Base-by-base conservation (phyloP, 2,888 invertebrate species). In the Yponomeuta malinellus region DNA sequence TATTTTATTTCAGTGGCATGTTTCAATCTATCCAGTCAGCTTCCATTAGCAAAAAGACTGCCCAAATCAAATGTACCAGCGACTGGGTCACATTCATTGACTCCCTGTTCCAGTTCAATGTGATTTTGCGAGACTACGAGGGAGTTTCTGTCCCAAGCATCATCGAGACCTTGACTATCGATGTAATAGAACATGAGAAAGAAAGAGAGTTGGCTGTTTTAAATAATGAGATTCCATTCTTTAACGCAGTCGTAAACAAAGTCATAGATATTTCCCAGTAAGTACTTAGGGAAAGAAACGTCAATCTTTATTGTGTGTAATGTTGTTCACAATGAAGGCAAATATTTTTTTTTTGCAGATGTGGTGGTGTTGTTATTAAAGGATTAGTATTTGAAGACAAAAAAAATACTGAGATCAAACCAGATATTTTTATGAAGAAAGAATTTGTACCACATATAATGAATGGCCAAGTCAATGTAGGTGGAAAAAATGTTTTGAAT, bases 41-140 rank as follows among this genome's bases (percentile, higher is more conserved):
- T 3, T n/a, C 23, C n/a, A 15, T 43, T 0, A 73, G 72, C 12
- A 72, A 74, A 5, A 76, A 74, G 37, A 75, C 73, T 71, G 82
- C 77, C 8, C 74, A 70, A 4, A 73, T 83, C 1, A 78, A 76
- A 67, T 81, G 79, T 77, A 75, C 68, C 5, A 73, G 76, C 4
- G 78, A 79, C 43, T 83, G 82, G 82, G 75, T 80, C 0, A 75
- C 76, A 6, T 79, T 79, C 59, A 69, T 83, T 0, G 83, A 83
- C 66, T 75, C 78, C 6, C 71, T 83, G 0, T 73, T 83, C 3
- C 83, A 83, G 72, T 74, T 80, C 2, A 79, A 76, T 29, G 73
- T 73, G 9, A 76, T 82, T 10, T 73, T 76, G 2, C 75, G 72
- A 66, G 72, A 80, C 4, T 73, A 76, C 43, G 76, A 79, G 9